Percentiles rank a stretch among this genome's conserved stretches.
Evolutionary conservation across 2,797 vertebrate species (phyloP).

Genomic region (Notamacropus eugenii): DNA sequence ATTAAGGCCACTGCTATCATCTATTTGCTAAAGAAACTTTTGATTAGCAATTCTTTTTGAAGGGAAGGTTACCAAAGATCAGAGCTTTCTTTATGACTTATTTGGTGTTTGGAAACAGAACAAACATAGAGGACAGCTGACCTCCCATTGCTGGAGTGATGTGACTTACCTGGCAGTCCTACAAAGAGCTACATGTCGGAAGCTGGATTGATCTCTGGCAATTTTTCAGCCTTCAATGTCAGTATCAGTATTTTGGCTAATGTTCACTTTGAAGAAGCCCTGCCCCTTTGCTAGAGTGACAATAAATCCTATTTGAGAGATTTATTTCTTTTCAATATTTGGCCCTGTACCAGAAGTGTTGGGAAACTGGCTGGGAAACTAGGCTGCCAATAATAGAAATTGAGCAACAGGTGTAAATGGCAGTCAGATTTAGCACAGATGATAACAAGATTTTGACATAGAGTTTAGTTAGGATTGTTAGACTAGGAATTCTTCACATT

Average conservation of each 20-base stretch:
- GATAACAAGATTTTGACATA: neutral
- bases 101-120: neutral
- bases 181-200: neutral
- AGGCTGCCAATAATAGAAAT: neutral
- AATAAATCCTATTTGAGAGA: neutral
- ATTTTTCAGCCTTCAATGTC: slow-evolving; percentile 29
- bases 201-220: neutral
- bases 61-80: slow-evolving; percentile 18
- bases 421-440: neutral
- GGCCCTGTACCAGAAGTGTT: neutral
- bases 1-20: slow-evolving; percentile 24
- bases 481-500: neutral
- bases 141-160: neutral
- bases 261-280: neutral
- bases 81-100: neutral
- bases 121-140: neutral
- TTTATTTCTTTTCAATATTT: neutral
- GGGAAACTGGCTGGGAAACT: neutral
- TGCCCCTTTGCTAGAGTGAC: neutral
- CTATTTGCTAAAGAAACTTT: slow-evolving; percentile 28
- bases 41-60: slow-evolving; percentile 52
- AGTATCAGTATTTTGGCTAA: neutral
- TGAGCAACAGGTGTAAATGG: neutral
- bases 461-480: neutral
- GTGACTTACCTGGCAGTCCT: neutral